phyloP scores from a whole-genome alignment of 2,113 vertebrate genomes.

The Gadus macrocephalus region DNA sequence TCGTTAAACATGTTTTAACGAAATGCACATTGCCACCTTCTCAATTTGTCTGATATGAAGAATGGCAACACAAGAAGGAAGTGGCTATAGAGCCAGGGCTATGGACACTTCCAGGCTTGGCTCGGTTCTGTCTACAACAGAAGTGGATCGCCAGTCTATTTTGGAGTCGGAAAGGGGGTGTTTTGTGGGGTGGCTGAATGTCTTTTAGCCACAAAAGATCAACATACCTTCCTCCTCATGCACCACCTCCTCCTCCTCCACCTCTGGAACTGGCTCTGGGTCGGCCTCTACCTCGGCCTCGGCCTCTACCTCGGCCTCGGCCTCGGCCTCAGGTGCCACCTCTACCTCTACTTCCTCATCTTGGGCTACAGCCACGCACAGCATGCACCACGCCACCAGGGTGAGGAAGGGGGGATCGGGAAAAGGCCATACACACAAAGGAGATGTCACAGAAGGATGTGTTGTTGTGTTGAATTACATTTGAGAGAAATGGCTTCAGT shows the following conservation, averaged over 20 bases:
- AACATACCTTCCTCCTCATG: conserved; percentile 82
- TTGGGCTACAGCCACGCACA: conserved; percentile 64
- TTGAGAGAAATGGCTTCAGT: conserved; percentile 57
- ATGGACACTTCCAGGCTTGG: no score
- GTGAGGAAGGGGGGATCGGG: conserved; percentile 48
- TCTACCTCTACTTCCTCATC: conserved; percentile 78
- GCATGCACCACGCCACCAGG: conserved; percentile 69
- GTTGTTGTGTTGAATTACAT: no score
- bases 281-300: conserved; percentile 59
- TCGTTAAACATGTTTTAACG: no score
- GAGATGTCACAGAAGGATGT: conserved; percentile 41
- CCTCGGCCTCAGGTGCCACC: conserved; percentile 75
- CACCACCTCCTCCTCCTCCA: conserved; percentile 43
- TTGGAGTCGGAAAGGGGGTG: background rate
- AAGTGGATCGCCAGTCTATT: no score
- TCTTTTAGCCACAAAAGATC: conserved; percentile 12
- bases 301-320: conserved; percentile 62
- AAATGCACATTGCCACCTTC: no score
- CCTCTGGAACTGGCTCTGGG: conserved; percentile 59
- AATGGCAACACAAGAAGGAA: no score
- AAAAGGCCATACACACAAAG: conserved; percentile 58
- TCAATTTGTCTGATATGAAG: no score
- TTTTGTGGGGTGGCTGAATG: background rate
- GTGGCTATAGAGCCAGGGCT: no score
- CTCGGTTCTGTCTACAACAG: no score